Evolutionary conservation across 2,888 invertebrate species (phyloP), one percentile per base, ranked within the genome.

Genomic region (Alsophila aescularia): DNA sequence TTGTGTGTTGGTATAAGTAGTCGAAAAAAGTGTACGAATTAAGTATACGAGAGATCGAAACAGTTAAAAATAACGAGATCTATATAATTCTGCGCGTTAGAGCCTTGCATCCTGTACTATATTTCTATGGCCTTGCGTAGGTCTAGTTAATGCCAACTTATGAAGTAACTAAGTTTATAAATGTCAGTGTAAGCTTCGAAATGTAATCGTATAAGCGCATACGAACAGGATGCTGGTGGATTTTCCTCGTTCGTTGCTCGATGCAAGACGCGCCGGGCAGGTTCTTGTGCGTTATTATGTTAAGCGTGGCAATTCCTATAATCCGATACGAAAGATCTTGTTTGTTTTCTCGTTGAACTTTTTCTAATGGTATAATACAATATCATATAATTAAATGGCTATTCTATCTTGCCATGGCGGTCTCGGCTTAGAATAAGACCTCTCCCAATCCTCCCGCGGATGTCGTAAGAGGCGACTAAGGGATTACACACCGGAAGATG

Each of bases 221-320:
- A 64, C 72, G 73, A 86, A 83, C 85, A 85, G 85, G 84, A 85
- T 83, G 76, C 79, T 54, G 72, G 67, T 75, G 70, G 75, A 80
- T 87, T 88, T 87, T 89, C 86, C 87, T 87, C 73, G 69, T 83
- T 64, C 71, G 64, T 70, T 64, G 72, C 73, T 62, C 60, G 42
- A 37, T 63, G 58, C 63, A 58, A 64, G 63, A 69, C 71, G 62
- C 63, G 77, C 73, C 64, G 44, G 69, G 67, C 69, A 57, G 70
- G 72, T 75, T 75, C 71, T 71, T 65, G 70, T 69, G 63, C 70
- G 62, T 73, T 75, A 73, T 73, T 76, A 71, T 63, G 58, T 32
- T 2, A 1, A 32, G 57, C 29, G 68, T 66, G 64, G 66, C 58
- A 66, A 71, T 69, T 67, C 64, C 60, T 66, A 67, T 59, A 65